A percentile compares a stretch with the other conserved stretches of the same genome.
phyloP scores from a whole-genome alignment of 2,888 invertebrate genomes.

The Caenorhabditis drosophilae region DNA sequence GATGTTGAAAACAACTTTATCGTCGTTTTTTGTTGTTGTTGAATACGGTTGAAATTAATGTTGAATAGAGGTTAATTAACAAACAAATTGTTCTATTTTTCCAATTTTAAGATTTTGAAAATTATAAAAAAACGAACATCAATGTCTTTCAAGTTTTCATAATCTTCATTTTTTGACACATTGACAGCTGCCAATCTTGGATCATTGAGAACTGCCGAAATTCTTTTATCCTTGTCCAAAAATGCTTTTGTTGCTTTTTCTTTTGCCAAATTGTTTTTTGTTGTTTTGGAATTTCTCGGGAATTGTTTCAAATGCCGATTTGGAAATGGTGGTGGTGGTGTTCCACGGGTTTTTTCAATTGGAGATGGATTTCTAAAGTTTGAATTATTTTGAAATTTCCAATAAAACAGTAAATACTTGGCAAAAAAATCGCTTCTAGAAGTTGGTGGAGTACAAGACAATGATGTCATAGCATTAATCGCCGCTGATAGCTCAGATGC shows the following conservation, averaged over 20 bases:
- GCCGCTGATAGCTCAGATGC: conserved; percentile 34
- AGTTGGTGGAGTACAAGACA: not conserved
- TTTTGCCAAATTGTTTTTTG: not conserved
- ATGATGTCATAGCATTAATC: conserved; percentile 16
- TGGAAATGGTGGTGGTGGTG: conserved; percentile 23
- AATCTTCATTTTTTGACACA: conserved; percentile 22
- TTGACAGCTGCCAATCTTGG: conserved; percentile 25
- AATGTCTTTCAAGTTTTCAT: conserved; percentile 37
- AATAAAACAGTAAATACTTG: not conserved
- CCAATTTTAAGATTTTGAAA: too few species aligned
- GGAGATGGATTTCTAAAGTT: conserved; percentile 1
- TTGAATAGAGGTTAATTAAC: too few species aligned
- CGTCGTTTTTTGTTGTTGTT: too few species aligned
- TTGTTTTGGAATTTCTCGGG: conserved; percentile 4
- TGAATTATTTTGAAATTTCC: not conserved
- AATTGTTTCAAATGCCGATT: conserved; percentile 15
- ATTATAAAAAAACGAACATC: conserved; percentile 19
- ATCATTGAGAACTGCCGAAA: conserved; percentile 14
- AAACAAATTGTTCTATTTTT: too few species aligned
- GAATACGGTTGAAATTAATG: too few species aligned
- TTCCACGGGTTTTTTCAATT: conserved; percentile 6
- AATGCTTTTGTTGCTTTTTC: conserved; percentile 23
- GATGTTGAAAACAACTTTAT: too few species aligned
- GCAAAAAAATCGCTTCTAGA: not conserved
- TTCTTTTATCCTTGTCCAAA: conserved; percentile 15